These are phyloP conservation scores for Leptinotarsa texana DNA, from an alignment of 1,140 invertebrate species.

Conservation along the genomic window DNA sequence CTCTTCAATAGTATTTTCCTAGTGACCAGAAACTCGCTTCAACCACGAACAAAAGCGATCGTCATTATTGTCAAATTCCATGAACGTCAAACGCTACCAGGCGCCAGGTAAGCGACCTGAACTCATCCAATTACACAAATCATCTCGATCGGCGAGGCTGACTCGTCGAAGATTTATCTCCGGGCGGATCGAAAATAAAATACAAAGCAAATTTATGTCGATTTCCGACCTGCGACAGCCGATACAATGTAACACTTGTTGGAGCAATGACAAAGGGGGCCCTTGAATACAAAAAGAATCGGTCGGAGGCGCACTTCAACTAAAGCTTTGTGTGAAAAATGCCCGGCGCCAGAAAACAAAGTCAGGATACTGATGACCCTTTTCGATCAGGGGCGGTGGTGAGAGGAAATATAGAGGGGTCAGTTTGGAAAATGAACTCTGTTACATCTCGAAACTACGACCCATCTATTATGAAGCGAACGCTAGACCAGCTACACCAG, in stretches of 20 bases:
- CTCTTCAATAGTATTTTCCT: no score
- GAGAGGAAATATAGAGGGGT: not conserved
- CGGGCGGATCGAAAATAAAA: not conserved
- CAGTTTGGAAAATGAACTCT: not conserved
- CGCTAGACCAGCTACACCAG: no score
- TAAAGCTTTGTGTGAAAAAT: not conserved
- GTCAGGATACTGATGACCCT: not conserved
- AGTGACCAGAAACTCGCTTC: no score
- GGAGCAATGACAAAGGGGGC: not conserved
- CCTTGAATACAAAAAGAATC: not conserved
- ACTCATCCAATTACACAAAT: conserved; percentile 3
- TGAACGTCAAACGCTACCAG: not conserved
- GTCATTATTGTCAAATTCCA: not conserved
- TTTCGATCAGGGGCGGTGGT: not conserved
- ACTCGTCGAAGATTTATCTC: conserved; percentile 4
- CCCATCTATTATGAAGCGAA: no score
- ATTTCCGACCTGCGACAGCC: not conserved
- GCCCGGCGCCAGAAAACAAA: not conserved
- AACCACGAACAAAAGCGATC: no score
- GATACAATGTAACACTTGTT: conserved; percentile 1
- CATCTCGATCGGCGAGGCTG: not conserved
- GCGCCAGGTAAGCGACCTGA: not conserved
- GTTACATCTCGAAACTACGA: not conserved
- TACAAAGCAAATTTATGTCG: conserved; percentile 1
- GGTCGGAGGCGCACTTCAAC: not conserved